phyloP scores from a whole-genome alignment of 2,113 vertebrate genomes.

The Columba livia region DNA sequence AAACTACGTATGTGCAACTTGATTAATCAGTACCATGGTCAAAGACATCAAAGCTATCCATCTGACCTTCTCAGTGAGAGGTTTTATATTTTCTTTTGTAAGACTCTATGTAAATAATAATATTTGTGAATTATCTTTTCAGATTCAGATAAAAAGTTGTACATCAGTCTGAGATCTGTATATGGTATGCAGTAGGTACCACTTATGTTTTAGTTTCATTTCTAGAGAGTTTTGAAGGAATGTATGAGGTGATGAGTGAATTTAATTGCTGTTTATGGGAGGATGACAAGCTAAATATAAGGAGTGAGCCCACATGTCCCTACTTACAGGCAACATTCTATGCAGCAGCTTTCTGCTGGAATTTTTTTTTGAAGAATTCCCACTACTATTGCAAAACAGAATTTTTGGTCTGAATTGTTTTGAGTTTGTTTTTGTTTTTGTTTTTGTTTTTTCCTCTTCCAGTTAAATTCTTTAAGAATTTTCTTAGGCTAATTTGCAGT shows the following conservation, averaged over 20 bases:
- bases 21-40: neutral
- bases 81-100: neutral
- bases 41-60: neutral
- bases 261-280: neutral
- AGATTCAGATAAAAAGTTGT: neutral
- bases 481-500: neutral
- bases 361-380: neutral
- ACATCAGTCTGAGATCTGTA: neutral
- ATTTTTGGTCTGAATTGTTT: neutral
- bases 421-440: neutral
- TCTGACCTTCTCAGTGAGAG: neutral
- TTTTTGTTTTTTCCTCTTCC: neutral
- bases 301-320: neutral
- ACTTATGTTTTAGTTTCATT: neutral
- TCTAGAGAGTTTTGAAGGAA: neutral
- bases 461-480: neutral
- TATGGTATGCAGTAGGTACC: neutral
- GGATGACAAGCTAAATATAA: neutral
- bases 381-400: neutral
- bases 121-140: neutral
- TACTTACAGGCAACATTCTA: neutral
- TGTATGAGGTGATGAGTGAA: neutral
- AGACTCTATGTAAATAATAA: neutral
- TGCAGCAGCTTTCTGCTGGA: neutral
- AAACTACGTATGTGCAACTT: neutral